Evolutionary conservation across 2,113 vertebrate genomes (phyloP).

Genomic region (Mystacornis crossleyi): DNA sequence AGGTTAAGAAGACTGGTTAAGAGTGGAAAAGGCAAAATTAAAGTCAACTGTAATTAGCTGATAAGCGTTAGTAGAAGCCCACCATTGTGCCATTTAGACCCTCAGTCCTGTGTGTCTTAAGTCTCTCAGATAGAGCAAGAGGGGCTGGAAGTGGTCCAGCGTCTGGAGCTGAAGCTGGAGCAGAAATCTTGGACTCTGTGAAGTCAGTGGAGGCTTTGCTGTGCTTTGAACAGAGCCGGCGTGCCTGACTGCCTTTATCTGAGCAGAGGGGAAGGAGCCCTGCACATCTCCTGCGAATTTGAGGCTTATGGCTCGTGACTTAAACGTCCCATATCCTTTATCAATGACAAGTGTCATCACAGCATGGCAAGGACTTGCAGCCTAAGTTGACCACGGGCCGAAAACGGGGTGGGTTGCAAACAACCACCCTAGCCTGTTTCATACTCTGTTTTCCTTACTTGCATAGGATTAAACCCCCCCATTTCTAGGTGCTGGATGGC

Average conservation of each 20-base stretch:
- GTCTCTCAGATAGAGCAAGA: neutral
- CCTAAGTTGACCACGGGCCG: neutral
- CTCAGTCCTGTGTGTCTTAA: slow-evolving; percentile 16
- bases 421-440: neutral
- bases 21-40: slow-evolving; percentile 31
- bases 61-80: neutral
- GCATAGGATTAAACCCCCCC: too few relatives aligned
- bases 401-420: neutral
- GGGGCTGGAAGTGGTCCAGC: neutral
- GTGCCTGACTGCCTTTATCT: neutral
- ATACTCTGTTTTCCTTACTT: neutral
- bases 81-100: slow-evolving; percentile 1
- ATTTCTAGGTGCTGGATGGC: neutral
- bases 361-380: neutral
- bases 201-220: slow-evolving; percentile 8
- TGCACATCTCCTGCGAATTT: neutral
- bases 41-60: neutral
- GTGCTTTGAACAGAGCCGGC: neutral
- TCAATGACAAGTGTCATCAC: neutral
- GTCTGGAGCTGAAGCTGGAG: neutral
- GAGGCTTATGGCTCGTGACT: neutral
- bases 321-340: neutral
- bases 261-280: neutral
- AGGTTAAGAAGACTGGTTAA: neutral
- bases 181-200: neutral